phyloP scores from a whole-genome alignment of 2,888 invertebrate genomes.

The Ryuthela nishihirai region DNA sequence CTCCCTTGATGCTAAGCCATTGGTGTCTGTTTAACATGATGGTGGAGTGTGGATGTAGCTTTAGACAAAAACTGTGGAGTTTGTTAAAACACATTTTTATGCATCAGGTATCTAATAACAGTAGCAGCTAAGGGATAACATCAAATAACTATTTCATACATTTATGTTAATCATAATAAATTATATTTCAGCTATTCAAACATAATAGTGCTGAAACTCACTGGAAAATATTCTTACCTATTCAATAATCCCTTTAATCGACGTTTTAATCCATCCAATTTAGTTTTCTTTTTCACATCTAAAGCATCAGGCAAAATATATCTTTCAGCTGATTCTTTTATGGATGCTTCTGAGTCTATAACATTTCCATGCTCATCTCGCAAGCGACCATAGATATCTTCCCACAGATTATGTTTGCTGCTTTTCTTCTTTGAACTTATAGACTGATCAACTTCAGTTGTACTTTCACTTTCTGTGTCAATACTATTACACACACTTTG shows the following conservation, averaged over 20 bases:
- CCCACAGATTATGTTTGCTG: conserved; percentile 56
- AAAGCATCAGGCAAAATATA: conserved; percentile 50
- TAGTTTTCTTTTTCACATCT: conserved; percentile 53
- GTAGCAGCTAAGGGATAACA: no score
- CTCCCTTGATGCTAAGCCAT: no score
- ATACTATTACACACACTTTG: not conserved
- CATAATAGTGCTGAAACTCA: no score
- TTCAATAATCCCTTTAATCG: conserved; percentile 86
- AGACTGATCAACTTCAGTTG: not conserved
- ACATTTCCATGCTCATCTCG: conserved; percentile 76
- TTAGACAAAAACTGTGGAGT: no score
- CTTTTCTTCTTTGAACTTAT: not conserved
- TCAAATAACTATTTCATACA: no score
- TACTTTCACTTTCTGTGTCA: not conserved
- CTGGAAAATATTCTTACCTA: no score
- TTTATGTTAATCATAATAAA: no score
- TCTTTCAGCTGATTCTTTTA: conserved; percentile 55
- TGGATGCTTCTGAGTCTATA: conserved; percentile 50
- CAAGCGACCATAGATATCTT: conserved; percentile 91
- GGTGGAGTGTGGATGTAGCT: no score
- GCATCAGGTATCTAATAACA: no score
- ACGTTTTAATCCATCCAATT: conserved; percentile 64
- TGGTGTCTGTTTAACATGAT: no score
- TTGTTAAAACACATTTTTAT: no score
- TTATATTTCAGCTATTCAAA: no score